Base-by-base conservation (phyloP, 2,888 invertebrate genomes). In the Creontiades dilutus region DNA sequence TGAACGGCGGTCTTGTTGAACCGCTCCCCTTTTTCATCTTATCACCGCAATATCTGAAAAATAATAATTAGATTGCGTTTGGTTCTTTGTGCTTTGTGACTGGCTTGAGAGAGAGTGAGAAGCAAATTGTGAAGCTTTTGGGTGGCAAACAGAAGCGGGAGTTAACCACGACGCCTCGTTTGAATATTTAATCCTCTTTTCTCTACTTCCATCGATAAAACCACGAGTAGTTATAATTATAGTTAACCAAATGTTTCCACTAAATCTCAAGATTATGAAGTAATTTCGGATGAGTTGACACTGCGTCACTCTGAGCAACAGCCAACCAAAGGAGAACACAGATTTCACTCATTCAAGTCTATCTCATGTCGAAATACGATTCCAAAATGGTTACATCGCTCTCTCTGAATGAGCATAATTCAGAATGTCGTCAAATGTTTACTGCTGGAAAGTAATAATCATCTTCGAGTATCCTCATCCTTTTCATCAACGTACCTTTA, bases 11-110 rank as follows among this genome's bases (percentile, higher is more conserved):
- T 61, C 61, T 61, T 16, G n/a, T 52, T 16, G 13, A 16, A 11
- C 52, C 16, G 52, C 61, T 19, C n/a, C 61, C 61, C 61, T 61
- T 61, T 61, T 61, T 61, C 61, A 19, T 16, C 16, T 61, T 19
- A 61, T 61, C 61, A 61, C 61, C 61, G 61, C 61, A 61, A 61
- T 61, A 61, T 61, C 61, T 61, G 61, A 61, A 16, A 61, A 61
- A 61, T 61, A 61, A n/a, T 76, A 76, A 76, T 76, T 76, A 76
- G 76, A 76, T 28, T 76, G 28, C 76, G 76, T 76, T 46, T 76
- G 46, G 76, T 12, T 7, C 28, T 28, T 76, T 28, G 46, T 76
- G 28, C 37, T 28, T 27, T 11, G 76, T 14, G 76, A 28, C n/a
- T 52, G 52, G 16, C 14, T 14, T 12, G 52, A 52, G 52, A 28